Evolutionary conservation across 2,888 invertebrate genomes (phyloP), one percentile per base, ranked within the genome.

Genomic region (Eupithecia tripunctaria): DNA sequence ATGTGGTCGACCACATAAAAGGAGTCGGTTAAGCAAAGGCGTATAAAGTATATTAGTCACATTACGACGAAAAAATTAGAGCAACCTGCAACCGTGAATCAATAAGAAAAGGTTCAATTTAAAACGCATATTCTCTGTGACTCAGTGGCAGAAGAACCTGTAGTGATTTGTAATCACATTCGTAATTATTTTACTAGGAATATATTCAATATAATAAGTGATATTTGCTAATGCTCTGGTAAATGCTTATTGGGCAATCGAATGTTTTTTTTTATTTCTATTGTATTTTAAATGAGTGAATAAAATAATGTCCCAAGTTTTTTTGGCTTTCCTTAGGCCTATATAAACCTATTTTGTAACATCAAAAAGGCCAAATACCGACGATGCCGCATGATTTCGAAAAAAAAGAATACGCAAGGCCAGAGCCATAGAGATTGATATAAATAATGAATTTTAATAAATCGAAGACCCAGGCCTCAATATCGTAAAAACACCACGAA

Each of bases 171-270:
- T 43, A 38, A 51, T 67, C 67, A 62, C 51, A 69, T 88, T 88
- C 86, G 87, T 88, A 88, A 89, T 89, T 85, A 85, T 85, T 86
- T 89, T 92, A 91, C 90, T 83, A 72, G 82, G 89, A 92, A 91
- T 80, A 82, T 73, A 78, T 60, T 7, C 4, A 60, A 18, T 60
- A 18, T 18, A 29, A 60, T 60, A 29, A 60, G 60, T 29, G 29
- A 18, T 18, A 29, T 60, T 60, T 18, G 15, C 18, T 56, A 56
- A 56, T 56, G 56, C 25, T 21, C 25, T 56, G 14, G 60, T 60
- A 27, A 18, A 29, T 60, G 60, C 18, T 60, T 8, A 60, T 29
- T 18, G 27, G 2, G 29, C 8, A 18, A 29, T 60, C 29, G 2
- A 29, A 8, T 15, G 18, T 18, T 27, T 29, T 27, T 29, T 27